phyloP scores from a whole-genome alignment of 2,113 vertebrate genomes.

The Boulengeromyrus knoepffleri region DNA sequence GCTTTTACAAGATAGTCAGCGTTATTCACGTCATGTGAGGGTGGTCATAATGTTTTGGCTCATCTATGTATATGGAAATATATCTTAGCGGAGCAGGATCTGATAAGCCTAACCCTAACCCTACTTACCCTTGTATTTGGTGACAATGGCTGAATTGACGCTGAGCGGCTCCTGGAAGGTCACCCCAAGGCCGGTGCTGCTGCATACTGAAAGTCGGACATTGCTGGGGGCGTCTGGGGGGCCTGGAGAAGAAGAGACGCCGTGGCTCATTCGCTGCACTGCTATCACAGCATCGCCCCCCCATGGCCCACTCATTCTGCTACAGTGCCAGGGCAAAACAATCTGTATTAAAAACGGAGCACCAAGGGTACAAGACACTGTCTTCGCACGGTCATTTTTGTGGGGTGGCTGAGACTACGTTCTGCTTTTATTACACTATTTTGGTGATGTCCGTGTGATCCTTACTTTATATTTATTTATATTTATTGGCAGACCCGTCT shows the following conservation, averaged over 20 bases:
- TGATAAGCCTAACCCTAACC: not conserved
- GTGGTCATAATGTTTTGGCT: not conserved
- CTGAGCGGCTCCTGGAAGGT: conserved; percentile 77
- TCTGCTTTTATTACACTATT: not conserved
- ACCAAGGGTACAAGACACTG: not conserved
- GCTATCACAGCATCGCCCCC: not conserved
- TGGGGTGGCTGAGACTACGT: not conserved
- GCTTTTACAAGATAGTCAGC: not conserved
- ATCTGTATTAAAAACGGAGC: not conserved
- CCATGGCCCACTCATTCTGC: not conserved
- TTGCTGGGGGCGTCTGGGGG: conserved; percentile 70
- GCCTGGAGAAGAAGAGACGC: conserved; percentile 48
- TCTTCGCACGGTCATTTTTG: not conserved
- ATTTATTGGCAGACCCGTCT: not conserved
- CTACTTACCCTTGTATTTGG: conserved; percentile 78
- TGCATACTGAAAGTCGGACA: conserved; percentile 69
- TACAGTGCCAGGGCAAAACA: not conserved
- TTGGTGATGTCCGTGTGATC: not conserved
- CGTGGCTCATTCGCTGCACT: not conserved
- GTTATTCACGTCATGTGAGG: not conserved
- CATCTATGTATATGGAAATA: not conserved
- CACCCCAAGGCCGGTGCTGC: conserved; percentile 71
- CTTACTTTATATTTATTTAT: not conserved
- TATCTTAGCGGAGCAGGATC: not conserved
- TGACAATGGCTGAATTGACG: conserved; percentile 76